phyloP scores from a whole-genome alignment of 2,888 invertebrate species.

The Dromius quadrimaculatus region DNA sequence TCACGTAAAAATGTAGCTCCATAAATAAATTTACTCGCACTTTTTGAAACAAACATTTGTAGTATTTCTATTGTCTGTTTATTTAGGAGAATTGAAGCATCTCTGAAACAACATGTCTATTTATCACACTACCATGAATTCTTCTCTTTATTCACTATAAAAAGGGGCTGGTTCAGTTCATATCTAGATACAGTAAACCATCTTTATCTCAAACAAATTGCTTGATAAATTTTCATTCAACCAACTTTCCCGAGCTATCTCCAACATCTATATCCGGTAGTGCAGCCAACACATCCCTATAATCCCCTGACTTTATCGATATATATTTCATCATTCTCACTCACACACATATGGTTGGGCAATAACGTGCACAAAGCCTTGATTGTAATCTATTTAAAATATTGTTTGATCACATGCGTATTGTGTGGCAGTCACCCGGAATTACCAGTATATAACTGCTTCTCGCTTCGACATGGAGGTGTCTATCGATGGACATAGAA shows the following conservation, averaged over 20 bases:
- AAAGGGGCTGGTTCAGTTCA: conserved; percentile 1
- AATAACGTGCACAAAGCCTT: conserved; percentile 4
- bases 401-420: conserved; percentile 32
- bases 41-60: no score
- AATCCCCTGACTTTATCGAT: neutral
- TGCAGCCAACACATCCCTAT: conserved; percentile 6
- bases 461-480: conserved; percentile 4
- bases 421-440: conserved; percentile 24
- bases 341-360: neutral
- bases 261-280: conserved; percentile 25
- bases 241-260: conserved; percentile 22
- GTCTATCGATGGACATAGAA: no score
- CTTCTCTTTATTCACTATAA: no score
- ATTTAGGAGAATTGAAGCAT: no score
- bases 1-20: no score
- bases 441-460: conserved; percentile 17
- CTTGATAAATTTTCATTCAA: conserved; percentile 34
- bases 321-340: neutral
- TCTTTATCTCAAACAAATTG: conserved; percentile 16
- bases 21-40: no score
- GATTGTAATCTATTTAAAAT: conserved; percentile 32
- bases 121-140: no score
- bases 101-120: no score
- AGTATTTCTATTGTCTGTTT: no score
- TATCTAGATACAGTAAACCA: conserved; percentile 29